Evolutionary conservation across 2,888 invertebrate genomes (phyloP).

Genomic region (Hirtodrosophila duncani): DNA sequence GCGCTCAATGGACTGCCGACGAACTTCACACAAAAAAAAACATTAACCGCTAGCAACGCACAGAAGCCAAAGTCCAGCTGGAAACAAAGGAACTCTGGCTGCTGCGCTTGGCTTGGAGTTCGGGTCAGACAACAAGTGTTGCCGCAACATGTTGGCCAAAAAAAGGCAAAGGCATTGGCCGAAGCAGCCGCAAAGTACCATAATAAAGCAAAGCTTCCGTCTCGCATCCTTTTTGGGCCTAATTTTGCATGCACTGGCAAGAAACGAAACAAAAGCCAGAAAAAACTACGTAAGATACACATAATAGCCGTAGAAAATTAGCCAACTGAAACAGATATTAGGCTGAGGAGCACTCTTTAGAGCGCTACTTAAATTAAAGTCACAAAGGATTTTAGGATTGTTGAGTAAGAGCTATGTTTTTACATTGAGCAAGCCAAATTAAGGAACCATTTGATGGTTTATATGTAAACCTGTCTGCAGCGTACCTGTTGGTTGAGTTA

Average conservation of each 20-base stretch:
- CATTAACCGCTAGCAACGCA: slow-evolving; percentile 30
- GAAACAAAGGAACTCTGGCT: slow-evolving; percentile 45
- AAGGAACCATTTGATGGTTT: too few relatives aligned
- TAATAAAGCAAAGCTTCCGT: slow-evolving; percentile 58
- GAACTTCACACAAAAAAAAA: slow-evolving; percentile 14
- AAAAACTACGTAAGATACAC: slow-evolving; percentile 19
- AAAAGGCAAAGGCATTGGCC: slow-evolving; percentile 36
- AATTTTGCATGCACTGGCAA: slow-evolving; percentile 30
- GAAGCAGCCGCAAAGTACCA: slow-evolving; percentile 18
- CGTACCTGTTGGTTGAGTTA: not conserved
- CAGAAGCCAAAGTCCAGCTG: slow-evolving; percentile 20
- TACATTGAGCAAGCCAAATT: too few relatives aligned
- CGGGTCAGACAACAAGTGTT: slow-evolving; percentile 54
- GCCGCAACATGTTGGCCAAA: slow-evolving; percentile 44
- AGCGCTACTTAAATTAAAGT: slow-evolving; percentile 18
- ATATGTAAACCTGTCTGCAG: too few relatives aligned
- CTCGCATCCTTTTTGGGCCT: slow-evolving; percentile 58
- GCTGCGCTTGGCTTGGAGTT: too few relatives aligned
- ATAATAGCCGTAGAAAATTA: slow-evolving; percentile 40
- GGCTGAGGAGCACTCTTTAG: slow-evolving; percentile 26
- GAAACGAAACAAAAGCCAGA: slow-evolving; percentile 20
- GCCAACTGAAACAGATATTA: slow-evolving; percentile 20
- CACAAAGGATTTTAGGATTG: too few relatives aligned
- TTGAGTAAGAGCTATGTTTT: too few relatives aligned
- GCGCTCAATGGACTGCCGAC: slow-evolving; percentile 22